phyloP scores from a whole-genome alignment of 2,888 invertebrate genomes.

The Empis livida region DNA sequence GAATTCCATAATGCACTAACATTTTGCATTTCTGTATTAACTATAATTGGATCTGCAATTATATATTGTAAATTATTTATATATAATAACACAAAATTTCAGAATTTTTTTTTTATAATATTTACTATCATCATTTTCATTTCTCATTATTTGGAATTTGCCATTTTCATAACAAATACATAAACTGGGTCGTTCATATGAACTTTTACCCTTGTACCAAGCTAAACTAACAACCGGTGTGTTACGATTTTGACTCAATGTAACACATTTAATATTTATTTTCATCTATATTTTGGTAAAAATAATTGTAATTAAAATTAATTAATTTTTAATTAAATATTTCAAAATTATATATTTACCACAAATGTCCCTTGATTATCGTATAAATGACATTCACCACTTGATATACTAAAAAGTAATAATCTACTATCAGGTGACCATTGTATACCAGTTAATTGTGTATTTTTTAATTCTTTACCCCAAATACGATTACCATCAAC shows the following conservation, averaged over 20 bases:
- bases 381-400: conserved; percentile 88
- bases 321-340: neutral
- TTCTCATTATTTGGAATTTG: conserved; percentile 74
- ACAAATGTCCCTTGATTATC: conserved; percentile 81
- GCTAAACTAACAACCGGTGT: conserved; percentile 61
- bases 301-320: conserved; percentile 10
- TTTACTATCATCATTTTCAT: conserved; percentile 74
- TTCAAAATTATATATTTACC: conserved; percentile 32
- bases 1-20: conserved; percentile 87
- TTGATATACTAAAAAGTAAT: conserved; percentile 76
- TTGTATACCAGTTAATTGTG: conserved; percentile 71
- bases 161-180: conserved; percentile 84
- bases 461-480: conserved; percentile 91
- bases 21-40: conserved; percentile 72
- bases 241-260: conserved; percentile 38
- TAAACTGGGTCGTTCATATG: conserved; percentile 62
- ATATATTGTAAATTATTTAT: neutral
- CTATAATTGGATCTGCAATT: conserved; percentile 61
- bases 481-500: conserved; percentile 97
- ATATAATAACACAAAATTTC: neutral
- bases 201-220: conserved; percentile 75
- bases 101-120: neutral
- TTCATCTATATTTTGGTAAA: conserved; percentile 71
- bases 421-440: conserved; percentile 94
- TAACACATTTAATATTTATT: conserved; percentile 48